Conservation (phyloP, 2,797 vertebrate genomes). For the Bovichtus variegatus region DNA sequence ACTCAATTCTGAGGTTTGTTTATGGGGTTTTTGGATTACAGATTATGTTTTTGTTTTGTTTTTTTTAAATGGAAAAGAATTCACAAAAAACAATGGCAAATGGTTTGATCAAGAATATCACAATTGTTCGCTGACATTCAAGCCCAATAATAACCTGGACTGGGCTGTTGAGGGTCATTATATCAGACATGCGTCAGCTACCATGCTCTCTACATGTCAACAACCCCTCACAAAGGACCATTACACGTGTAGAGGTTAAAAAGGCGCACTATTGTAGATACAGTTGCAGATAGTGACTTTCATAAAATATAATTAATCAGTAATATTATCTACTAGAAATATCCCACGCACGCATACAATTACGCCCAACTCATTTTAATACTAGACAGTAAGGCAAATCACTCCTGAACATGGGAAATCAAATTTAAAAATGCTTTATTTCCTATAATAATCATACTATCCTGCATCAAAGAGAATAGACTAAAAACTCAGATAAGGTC, state of each 20-base stretch:
- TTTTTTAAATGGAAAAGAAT: not conserved
- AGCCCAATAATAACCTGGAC: not conserved
- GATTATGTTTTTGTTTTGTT: not conserved
- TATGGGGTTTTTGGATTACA: not conserved
- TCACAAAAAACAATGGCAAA: not conserved
- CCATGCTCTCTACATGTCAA: slow-evolving; percentile 1
- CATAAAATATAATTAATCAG: not conserved
- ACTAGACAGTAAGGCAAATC: not conserved
- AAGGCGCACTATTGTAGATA: not conserved
- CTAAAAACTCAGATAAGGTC: slow-evolving; percentile 54
- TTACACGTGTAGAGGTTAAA: slow-evolving; percentile 4
- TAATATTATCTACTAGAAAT: not conserved
- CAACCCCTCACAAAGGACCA: not conserved
- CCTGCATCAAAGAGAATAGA: not conserved
- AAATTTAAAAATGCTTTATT: not conserved
- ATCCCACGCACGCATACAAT: not conserved
- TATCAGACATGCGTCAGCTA: slow-evolving; percentile 27
- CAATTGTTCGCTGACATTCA: slow-evolving; percentile 13
- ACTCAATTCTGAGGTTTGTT: not conserved
- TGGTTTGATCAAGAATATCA: not conserved
- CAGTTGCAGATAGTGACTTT: not conserved
- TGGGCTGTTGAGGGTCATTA: slow-evolving; percentile 11
- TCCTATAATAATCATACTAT: not conserved
- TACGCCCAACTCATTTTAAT: not conserved
- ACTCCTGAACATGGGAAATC: not conserved